These are phyloP conservation scores for Noctua janthina DNA, from an alignment of 2,888 invertebrate species.

Conservation along the genomic window DNA sequence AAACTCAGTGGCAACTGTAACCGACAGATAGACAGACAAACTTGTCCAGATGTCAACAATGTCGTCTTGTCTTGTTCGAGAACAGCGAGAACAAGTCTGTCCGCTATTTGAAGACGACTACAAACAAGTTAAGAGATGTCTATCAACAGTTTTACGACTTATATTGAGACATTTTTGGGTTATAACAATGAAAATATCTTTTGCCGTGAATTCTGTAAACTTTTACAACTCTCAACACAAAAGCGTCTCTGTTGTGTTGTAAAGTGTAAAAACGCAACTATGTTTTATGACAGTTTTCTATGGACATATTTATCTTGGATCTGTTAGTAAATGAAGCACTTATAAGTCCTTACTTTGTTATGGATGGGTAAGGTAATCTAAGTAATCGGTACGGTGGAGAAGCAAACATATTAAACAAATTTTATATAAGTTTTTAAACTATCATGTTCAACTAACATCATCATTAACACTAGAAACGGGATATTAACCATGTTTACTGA, in stretches of 20 bases:
- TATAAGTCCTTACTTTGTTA: not conserved
- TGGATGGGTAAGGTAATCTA: no score
- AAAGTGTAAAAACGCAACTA: slow-evolving; percentile 2
- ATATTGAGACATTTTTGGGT: slow-evolving; percentile 42
- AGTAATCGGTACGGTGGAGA: no score
- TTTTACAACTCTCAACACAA: not conserved
- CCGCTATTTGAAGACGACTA: slow-evolving; percentile 50
- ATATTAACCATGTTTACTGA: no score
- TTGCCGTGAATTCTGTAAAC: slow-evolving; percentile 4
- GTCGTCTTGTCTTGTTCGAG: slow-evolving; percentile 45
- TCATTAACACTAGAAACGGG: no score
- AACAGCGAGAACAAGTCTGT: slow-evolving; percentile 47
- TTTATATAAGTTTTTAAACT: no score
- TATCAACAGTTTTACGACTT: slow-evolving; percentile 56
- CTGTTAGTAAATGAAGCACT: not conserved
- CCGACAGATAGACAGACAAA: slow-evolving; percentile 51
- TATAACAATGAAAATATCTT: slow-evolving; percentile 33
- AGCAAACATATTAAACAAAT: no score
- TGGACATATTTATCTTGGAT: not conserved
- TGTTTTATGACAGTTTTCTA: not conserved
- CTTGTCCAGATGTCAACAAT: slow-evolving; percentile 52
- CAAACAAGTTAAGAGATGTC: slow-evolving; percentile 61
- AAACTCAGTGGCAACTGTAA: slow-evolving; percentile 22
- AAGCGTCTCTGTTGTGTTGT: slow-evolving; percentile 17
- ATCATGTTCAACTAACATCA: no score